phyloP scores from a whole-genome alignment of 2,888 invertebrate genomes.

The Dasysyrphus albostriatus region DNA sequence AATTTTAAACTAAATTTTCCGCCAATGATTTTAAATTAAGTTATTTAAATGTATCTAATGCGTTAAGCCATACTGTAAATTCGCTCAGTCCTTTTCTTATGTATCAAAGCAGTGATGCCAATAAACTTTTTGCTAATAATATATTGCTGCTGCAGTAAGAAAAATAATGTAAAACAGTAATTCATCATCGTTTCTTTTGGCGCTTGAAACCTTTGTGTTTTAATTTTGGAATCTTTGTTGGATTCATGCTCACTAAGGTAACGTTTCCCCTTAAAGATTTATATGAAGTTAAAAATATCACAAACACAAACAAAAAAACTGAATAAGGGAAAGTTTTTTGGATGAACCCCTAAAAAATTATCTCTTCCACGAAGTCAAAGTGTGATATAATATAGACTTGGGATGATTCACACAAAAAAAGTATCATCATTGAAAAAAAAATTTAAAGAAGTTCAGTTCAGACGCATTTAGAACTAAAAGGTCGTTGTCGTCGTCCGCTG shows the following conservation, averaged over 20 bases:
- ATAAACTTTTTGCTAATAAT: conserved; percentile 12
- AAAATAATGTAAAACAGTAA: background rate
- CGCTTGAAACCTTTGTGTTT: conserved; percentile 9
- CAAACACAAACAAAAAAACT: background rate
- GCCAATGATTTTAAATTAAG: no score
- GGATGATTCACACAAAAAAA: conserved; percentile 12
- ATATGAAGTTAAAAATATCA: conserved; percentile 2
- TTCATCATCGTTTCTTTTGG: conserved; percentile 3
- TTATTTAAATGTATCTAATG: no score
- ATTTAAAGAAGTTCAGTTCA: conserved; percentile 1
- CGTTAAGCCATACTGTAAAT: no score
- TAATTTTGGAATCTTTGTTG: conserved; percentile 9
- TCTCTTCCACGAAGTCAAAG: background rate
- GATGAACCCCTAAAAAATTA: background rate
- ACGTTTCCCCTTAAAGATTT: background rate
- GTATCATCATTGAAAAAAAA: background rate
- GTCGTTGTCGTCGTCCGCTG: background rate
- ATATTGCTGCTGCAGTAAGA: background rate
- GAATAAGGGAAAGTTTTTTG: background rate
- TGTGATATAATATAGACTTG: background rate
- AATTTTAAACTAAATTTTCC: no score
- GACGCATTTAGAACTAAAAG: conserved; percentile 19
- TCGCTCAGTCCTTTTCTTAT: no score
- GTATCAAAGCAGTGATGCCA: background rate
- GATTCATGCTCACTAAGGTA: background rate